Conservation (phyloP, 2,797 vertebrate genomes). For the Sebastiscus albofasciatus region DNA sequence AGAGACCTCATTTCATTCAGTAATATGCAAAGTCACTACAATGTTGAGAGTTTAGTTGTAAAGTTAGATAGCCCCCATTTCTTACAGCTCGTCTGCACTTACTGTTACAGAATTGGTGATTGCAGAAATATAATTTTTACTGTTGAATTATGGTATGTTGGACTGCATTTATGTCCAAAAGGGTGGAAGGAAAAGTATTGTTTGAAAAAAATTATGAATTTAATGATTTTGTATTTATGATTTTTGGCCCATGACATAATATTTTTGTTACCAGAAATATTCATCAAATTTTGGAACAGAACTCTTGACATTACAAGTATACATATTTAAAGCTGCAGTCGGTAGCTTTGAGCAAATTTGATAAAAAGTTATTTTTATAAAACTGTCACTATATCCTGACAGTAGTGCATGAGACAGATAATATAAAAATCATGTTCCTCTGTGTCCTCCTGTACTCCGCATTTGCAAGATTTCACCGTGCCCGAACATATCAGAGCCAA, state of each 20-base stretch:
- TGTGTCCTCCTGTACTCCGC: no score
- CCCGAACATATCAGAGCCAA: no score
- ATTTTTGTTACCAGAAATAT: background rate
- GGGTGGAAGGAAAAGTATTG: background rate
- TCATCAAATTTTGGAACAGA: background rate
- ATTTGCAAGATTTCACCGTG: no score
- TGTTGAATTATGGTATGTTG: background rate
- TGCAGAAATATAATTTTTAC: background rate
- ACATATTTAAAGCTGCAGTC: background rate
- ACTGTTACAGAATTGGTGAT: background rate
- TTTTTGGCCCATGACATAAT: background rate
- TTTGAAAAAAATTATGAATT: no score
- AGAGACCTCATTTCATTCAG: background rate
- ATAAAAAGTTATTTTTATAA: no score
- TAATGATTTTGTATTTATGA: no score
- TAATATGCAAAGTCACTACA: background rate
- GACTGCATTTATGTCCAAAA: background rate
- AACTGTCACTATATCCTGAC: no score
- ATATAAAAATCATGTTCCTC: no score
- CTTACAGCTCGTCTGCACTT: fast-evolving
- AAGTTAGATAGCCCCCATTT: background rate
- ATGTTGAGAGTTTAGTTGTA: background rate
- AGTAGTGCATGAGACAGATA: no score
- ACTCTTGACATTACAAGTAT: background rate
- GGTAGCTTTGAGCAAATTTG: no score